Percentiles rank a stretch among this genome's conserved stretches.
phyloP scores from a whole-genome alignment of 2,113 vertebrate genomes.

The Odobenus rosmarus region DNA sequence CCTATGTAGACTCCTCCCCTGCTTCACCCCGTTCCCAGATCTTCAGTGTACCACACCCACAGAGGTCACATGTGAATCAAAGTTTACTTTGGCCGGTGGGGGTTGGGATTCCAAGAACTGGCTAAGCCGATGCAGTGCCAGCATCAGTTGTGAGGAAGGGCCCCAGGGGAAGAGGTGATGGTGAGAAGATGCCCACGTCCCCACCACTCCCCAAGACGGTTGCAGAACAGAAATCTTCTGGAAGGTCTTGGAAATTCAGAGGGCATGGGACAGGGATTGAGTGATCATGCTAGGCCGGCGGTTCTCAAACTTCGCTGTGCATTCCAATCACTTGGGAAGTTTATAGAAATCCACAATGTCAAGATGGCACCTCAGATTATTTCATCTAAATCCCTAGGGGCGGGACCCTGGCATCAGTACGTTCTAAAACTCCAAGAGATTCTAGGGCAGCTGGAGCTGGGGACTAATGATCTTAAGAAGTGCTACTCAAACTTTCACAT shows the following conservation, averaged over 20 bases:
- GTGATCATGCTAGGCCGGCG: not conserved
- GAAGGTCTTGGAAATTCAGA: not conserved
- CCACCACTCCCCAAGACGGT: not conserved
- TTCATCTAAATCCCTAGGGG: not conserved
- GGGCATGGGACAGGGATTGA: not conserved
- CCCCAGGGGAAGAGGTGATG: too few species aligned
- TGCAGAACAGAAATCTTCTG: not conserved
- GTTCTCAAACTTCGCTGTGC: not conserved
- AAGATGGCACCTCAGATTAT: not conserved
- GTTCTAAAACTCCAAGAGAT: not conserved
- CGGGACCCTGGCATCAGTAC: not conserved
- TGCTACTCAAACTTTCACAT: not conserved
- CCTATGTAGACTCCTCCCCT: not conserved
- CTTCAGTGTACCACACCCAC: fast-evolving
- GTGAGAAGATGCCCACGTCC: too few species aligned
- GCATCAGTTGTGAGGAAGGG: not conserved
- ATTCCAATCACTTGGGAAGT: not conserved
- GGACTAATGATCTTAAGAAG: not conserved
- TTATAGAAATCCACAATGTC: not conserved
- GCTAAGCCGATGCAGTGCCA: fast-evolving
- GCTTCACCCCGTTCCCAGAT: not conserved
- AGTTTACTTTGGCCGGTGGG: not conserved
- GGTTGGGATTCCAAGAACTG: not conserved
- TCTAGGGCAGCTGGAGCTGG: not conserved
- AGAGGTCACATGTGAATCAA: fast-evolving